phyloP scores from a whole-genome alignment of 2,113 vertebrate genomes.

The Alligator mississippiensis region DNA sequence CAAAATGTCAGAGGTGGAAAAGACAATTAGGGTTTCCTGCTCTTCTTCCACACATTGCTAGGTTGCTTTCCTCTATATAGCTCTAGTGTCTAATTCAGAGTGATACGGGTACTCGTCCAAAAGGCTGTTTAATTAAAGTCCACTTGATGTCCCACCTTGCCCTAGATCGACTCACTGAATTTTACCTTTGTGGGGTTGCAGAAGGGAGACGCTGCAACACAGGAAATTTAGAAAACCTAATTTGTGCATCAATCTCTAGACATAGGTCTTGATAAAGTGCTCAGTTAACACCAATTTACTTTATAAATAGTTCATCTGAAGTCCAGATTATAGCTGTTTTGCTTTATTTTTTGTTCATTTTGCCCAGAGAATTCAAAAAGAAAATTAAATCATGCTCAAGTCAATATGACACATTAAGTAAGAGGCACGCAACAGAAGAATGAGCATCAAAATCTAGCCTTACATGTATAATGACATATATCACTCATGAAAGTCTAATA shows the following conservation, averaged over 20 bases:
- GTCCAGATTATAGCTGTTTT: too few relatives aligned
- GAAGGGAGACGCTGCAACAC: not conserved
- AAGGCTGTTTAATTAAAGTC: not conserved
- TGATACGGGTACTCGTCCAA: not conserved
- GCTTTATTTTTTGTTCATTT: not conserved
- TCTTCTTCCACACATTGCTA: rapidly evolving
- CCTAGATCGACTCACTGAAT: not conserved
- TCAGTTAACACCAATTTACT: not conserved
- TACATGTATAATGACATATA: not conserved
- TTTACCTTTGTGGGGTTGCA: not conserved
- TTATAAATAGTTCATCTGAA: not conserved
- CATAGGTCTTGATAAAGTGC: not conserved
- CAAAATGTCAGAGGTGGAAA: not conserved
- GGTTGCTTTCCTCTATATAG: not conserved
- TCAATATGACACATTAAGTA: not conserved
- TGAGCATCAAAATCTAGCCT: not conserved
- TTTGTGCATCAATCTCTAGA: not conserved
- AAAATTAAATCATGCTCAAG: not conserved
- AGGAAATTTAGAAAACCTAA: not conserved
- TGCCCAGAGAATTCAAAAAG: not conserved
- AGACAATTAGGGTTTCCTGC: not conserved
- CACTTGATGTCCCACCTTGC: not conserved
- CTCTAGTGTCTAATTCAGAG: not conserved
- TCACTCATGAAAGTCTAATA: not conserved
- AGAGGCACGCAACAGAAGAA: not conserved